Evolutionary conservation across 1,140 invertebrate genomes (phyloP).

Genomic region (Eurytemora carolleeae): DNA sequence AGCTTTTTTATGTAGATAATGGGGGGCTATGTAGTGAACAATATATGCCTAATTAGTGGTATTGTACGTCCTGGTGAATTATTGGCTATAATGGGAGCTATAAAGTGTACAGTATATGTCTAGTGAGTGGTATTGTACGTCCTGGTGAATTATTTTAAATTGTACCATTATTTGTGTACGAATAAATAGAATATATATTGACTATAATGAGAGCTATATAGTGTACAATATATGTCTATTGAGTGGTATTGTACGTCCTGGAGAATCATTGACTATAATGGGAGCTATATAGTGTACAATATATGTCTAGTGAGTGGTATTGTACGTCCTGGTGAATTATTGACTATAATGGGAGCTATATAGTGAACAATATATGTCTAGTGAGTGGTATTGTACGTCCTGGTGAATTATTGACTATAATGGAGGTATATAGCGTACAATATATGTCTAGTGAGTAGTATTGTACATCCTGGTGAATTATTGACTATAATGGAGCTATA

Average conservation of each 20-base stretch:
- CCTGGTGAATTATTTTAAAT: constrained; percentile 68
- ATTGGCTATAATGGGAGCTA: not conserved
- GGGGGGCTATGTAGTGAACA: no score
- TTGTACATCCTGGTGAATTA: not conserved
- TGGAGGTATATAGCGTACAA: no score
- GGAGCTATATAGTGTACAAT: no score
- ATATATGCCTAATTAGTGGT: not conserved
- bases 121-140: not conserved
- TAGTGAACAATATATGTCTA: not conserved
- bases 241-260: not conserved
- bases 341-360: not conserved
- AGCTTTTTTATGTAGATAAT: no score
- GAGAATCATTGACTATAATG: no score
- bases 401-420: no score
- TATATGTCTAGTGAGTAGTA: not conserved
- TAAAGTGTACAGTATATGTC: not conserved
- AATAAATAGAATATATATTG: no score
- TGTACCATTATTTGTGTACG: no score
- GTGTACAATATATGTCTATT: not conserved
- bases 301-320: not conserved
- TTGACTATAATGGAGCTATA: not conserved
- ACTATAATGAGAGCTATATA: not conserved
- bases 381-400: not conserved
- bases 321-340: not conserved
- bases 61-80: not conserved